Base-by-base conservation (phyloP, 2,888 invertebrate genomes). In the Xestoiulus laeticollis region DNA sequence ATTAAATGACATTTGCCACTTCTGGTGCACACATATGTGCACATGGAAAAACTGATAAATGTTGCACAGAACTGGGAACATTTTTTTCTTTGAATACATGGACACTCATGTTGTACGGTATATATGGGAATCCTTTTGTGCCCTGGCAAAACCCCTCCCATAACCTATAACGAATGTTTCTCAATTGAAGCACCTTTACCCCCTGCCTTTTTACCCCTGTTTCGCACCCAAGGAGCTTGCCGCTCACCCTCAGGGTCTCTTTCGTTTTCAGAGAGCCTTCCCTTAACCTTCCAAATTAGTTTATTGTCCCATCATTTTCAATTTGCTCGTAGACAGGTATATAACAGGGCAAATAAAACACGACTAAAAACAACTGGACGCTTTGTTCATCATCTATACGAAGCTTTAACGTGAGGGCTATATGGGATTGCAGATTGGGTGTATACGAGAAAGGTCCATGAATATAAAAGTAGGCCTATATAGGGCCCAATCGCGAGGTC, bases 261-360 rank as follows among this genome's bases (percentile, higher is more conserved):
- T 38, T 30, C 30, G 30, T 30, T 14, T 78, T 68, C 59, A 4
- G 22, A 68, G 59, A 22, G 59, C 22, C 59, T 38, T 78, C 16
- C n/a, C 30, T 78, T 30, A 16, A 78, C 78, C 30, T 30, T 78
- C 78, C 78, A 78, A 78, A 78, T 78, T 78, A 85, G 38, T 85
- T 85, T 85, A 85, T 85, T 85, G 44, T 38, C 85, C 85, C 85
- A 85, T 85, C 85, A 85, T 85, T 85, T 85, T 85, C 85, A 85
- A 85, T 85, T 85, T 85, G 85, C 44, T 43, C 38, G 85, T 85
- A 26, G 85, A 85, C 85, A 85, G 85, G 44, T 85, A 85, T 85
- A 85, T 26, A 78, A 78, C 78, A 26, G 78, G 78, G 78, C 78
- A 78, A 78, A 78, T 78, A 78, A 78, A 78, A 78, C 78, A 78